Evolutionary conservation across 2,888 invertebrate species (phyloP).

Genomic region (Clivina fossor): DNA sequence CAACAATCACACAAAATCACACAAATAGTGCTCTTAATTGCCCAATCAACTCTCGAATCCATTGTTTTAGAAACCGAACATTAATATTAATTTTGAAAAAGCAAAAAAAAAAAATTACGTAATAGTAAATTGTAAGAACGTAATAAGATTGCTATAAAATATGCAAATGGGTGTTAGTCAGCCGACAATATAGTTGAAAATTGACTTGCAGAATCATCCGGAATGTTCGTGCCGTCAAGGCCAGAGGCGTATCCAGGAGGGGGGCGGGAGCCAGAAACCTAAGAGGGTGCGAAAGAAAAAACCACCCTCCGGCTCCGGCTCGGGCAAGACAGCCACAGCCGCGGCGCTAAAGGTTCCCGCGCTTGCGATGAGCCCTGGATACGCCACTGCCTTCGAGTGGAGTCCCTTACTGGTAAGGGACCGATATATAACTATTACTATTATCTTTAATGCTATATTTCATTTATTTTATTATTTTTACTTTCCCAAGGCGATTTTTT

Average conservation of each 20-base stretch:
- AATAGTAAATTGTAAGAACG: too few relatives aligned
- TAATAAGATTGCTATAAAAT: constrained; percentile 9
- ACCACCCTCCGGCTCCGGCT: constrained; percentile 43
- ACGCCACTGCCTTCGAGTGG: constrained; percentile 66
- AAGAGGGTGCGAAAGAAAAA: constrained; percentile 50
- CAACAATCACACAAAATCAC: too few relatives aligned
- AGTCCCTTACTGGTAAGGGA: constrained; percentile 68
- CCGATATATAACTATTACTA: constrained; percentile 24
- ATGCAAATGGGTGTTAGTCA: background rate
- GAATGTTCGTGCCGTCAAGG: constrained; percentile 47
- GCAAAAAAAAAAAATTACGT: too few relatives aligned
- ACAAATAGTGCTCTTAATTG: too few relatives aligned
- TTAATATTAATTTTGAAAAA: too few relatives aligned
- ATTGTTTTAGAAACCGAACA: too few relatives aligned
- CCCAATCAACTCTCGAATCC: too few relatives aligned
- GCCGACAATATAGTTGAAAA: background rate
- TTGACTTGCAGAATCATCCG: constrained; percentile 42
- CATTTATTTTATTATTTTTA: too few relatives aligned
- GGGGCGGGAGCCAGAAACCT: constrained; percentile 48
- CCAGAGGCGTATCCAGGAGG: constrained; percentile 57
- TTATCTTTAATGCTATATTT: constrained; percentile 12
- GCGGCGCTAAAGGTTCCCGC: constrained; percentile 57
- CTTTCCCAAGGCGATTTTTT: too few relatives aligned
- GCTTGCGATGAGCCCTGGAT: constrained; percentile 68
- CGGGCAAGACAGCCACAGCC: constrained; percentile 48